Conservation (phyloP, 2,113 vertebrate genomes). For the Cisticola juncidis region DNA sequence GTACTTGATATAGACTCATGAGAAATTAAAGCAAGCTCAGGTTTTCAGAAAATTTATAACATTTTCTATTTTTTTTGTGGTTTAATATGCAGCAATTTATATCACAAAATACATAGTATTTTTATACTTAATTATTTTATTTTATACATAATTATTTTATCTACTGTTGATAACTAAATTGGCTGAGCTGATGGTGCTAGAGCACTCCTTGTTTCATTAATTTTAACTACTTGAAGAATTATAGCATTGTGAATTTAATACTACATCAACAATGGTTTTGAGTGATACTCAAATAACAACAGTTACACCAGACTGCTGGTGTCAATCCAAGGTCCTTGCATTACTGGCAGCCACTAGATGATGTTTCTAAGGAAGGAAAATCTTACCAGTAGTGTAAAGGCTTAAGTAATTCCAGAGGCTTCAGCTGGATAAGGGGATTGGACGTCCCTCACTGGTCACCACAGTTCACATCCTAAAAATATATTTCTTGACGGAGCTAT, state of each 20-base stretch:
- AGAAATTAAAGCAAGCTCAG: neutral
- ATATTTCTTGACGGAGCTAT: neutral
- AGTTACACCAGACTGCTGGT: neutral
- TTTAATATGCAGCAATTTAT: neutral
- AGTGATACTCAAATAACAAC: neutral
- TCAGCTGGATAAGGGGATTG: neutral
- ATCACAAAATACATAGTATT: neutral
- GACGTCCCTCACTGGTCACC: rapidly evolving
- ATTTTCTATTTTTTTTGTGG: neutral
- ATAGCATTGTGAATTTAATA: neutral
- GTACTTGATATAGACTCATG: neutral
- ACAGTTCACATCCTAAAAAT: neutral
- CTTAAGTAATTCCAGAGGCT: neutral
- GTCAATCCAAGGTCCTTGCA: neutral
- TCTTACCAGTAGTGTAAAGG: neutral
- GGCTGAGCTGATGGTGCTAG: neutral
- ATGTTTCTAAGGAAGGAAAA: neutral
- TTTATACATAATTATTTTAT: neutral
- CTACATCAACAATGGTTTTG: neutral
- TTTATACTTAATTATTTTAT: no score
- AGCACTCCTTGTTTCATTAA: neutral
- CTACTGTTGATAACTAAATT: neutral
- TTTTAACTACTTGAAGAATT: neutral
- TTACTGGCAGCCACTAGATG: neutral
- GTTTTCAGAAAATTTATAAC: neutral